A percentile compares a stretch with the other conserved stretches of the same genome.
phyloP scores from a whole-genome alignment of 1,140 invertebrate genomes.

The Episyrphus balteatus region DNA sequence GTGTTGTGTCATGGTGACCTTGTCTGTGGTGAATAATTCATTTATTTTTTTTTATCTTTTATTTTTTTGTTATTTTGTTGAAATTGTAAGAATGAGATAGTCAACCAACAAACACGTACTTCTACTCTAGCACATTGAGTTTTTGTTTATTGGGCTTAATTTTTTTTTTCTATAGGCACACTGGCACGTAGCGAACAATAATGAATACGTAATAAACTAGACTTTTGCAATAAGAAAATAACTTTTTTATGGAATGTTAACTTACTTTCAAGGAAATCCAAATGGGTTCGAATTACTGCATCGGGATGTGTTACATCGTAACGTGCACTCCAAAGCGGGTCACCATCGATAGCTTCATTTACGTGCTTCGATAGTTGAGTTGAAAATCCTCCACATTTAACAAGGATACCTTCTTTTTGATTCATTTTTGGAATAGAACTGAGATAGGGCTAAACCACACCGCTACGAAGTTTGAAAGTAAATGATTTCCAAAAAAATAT shows the following conservation, averaged over 20 bases:
- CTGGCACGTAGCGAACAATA: no score
- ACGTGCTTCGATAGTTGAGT: slow-evolving; percentile 62
- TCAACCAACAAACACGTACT: no score
- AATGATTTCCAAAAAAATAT: no score
- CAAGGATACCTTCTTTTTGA: slow-evolving; percentile 34
- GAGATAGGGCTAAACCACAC: no score
- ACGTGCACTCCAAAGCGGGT: slow-evolving; percentile 71
- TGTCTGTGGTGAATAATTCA: no score
- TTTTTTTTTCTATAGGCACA: no score
- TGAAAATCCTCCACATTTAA: slow-evolving; percentile 70
- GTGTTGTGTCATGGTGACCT: slow-evolving; percentile 5
- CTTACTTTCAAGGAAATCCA: slow-evolving; percentile 53
- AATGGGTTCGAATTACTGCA: slow-evolving; percentile 61
- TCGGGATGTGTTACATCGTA: slow-evolving; percentile 60
- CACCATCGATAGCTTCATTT: slow-evolving; percentile 53
- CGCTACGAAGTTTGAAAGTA: no score
- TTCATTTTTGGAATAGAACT: not conserved
- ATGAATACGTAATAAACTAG: not conserved
- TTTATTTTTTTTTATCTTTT: no score
- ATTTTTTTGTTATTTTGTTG: no score
- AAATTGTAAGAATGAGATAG: no score
- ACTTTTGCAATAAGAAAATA: not conserved
- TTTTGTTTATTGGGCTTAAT: no score
- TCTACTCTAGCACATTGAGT: no score
- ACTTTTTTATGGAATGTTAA: not conserved